Evolutionary conservation across 2,797 vertebrate species (phyloP).

Genomic region (Aldrovandia affinis): DNA sequence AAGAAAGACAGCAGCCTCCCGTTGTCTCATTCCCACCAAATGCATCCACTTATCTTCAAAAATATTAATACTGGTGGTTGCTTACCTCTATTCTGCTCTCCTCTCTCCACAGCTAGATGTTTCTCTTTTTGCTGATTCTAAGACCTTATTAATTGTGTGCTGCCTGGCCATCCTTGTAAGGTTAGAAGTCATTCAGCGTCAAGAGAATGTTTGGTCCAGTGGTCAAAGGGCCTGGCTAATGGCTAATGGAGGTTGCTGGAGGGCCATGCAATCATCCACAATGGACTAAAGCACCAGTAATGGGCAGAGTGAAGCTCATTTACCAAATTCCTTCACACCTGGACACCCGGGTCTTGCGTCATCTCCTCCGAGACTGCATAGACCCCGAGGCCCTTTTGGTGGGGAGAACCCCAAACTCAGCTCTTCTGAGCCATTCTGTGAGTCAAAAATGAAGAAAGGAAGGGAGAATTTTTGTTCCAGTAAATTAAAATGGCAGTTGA

Average conservation of each 20-base stretch:
- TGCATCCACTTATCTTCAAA: constrained; percentile 56
- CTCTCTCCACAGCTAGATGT: constrained; percentile 73
- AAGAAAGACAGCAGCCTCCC: background rate
- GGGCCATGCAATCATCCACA: constrained; percentile 60
- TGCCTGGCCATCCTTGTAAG: constrained; percentile 65
- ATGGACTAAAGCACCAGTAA: constrained; percentile 52
- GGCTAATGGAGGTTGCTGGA: constrained; percentile 66
- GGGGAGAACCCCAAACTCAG: background rate
- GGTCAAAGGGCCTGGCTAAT: constrained; percentile 64
- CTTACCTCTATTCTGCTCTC: constrained; percentile 47
- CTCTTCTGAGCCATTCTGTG: background rate
- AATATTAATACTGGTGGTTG: constrained; percentile 66
- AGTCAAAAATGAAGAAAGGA: background rate
- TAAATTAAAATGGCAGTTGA: background rate
- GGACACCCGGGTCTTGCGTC: constrained; percentile 36
- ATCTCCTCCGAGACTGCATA: background rate
- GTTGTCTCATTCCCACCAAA: constrained; percentile 68
- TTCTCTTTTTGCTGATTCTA: constrained; percentile 66
- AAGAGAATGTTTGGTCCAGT: constrained; percentile 62
- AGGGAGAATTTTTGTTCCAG: background rate
- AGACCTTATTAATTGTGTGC: constrained; percentile 72
- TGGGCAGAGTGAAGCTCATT: constrained; percentile 71
- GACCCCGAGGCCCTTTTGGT: background rate
- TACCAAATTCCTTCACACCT: constrained; percentile 67
- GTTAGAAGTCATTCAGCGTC: constrained; percentile 73